Evolutionary conservation across 2,113 vertebrate genomes (phyloP), one percentile per base, ranked within the genome.

Genomic region (Poeciliopsis prolifica): DNA sequence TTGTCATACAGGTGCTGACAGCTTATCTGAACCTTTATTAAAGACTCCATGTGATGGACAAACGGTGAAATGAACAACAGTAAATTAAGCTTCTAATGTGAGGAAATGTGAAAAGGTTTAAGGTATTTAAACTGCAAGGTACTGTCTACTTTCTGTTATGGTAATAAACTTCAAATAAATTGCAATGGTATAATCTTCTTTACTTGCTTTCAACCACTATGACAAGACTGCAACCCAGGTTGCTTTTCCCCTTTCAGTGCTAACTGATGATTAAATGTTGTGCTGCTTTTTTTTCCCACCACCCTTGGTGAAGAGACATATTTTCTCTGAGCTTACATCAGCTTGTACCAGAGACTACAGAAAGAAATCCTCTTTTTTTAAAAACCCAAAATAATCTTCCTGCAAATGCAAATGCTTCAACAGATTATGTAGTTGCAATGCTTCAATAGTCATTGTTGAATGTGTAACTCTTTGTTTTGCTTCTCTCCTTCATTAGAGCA

Each of bases 1-100:
- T 19, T 19, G 5, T 6, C 44, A 48, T 6, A 29, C 68, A 74
- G 64, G 28, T 62, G 71, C 17, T 69, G 76, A 72, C 76, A 82
- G 60, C 61, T 69, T 44, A 61, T 70, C 65, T 74, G 58, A 78
- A 70, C 40, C 29, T 83, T 80, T 80, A 79, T 75, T 54, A 42
- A 37, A 7, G 33, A 40, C 69, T 78, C 61, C 35, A 24, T 31
- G 40, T 14, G 14, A 42, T 15, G 14, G 40, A 19, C 44, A 48
- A 48, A 19, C 19, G 14, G 35, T 37, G 1, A 37, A 37, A 11
- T 11, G 10, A 37, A 37, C 35, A 37, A 37, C 35, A 37, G 35
- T 37, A 37, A 11, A 37, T 37, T 37, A 3, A 37, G 10, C 35
- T 12, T 37, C 10, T 15, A 42, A 54, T 54, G 48, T 22, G 19